Evolutionary conservation across 2,113 vertebrate genomes (phyloP), one percentile per base, ranked within the genome.

Genomic region (Azemiops feae): DNA sequence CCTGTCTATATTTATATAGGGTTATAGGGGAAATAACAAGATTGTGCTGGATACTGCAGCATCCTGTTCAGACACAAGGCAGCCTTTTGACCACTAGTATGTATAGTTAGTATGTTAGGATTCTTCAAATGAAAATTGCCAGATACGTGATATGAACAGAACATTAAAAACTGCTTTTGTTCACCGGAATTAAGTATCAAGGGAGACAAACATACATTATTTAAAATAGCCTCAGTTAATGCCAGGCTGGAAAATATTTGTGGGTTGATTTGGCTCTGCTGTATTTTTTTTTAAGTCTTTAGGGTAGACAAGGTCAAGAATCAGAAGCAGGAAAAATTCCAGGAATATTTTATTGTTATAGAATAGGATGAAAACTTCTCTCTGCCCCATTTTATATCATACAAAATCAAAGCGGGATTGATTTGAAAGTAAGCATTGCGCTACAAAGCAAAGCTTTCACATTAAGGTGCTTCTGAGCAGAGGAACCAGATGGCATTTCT

Each of bases 361-460:
- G 34, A 39, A 39, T 81, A 34, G 18, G 69, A 81, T 81, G 16
- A 81, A 81, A 81, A 39, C n/a, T 81, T 81, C 5, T 69, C 34
- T 81, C 69, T 20, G n/a, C 69, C 69, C 18, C 34, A 7, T 81
- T 81, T 81, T 39, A 20, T 39, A 81, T 39, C 69, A 39, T 39
- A 20, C 16, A 74, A 74, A 74, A 74, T 7, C 69, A 74, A 39
- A 20, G 16, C 16, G 14, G 16, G 5, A 20, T 39, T 74, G n/a
- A 34, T 34, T 74, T 74, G 30, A 69, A 69, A 16, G 99, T 99
- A 97, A 98, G 99, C 97, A 1, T 27, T 6, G 22, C 2, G 6
- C 10, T 22, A 45, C 6, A 34, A 52, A n/a, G 39, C 9, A 43
- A 60, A 57, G 58, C 2, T 81, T 39, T 39, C 16, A 81, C 69